A percentile compares a stretch with the other conserved stretches of the same genome.
phyloP scores from a whole-genome alignment of 1,140 invertebrate genomes.

The Hyposmocoma kahamanoa region DNA sequence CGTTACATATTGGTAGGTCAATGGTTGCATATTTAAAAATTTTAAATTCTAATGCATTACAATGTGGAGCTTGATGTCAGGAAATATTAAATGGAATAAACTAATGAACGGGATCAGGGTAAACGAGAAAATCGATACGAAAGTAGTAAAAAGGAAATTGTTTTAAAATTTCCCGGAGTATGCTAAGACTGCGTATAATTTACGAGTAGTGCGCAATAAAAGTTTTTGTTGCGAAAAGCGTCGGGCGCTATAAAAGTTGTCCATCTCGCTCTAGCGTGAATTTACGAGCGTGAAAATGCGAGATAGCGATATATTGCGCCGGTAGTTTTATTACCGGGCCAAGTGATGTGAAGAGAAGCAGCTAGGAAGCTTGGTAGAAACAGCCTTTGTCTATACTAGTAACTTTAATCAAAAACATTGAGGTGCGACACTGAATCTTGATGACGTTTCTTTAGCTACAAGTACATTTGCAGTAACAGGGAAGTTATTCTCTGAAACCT shows the following conservation, averaged over 20 bases:
- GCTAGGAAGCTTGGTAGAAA: neutral
- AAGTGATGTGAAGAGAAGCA: conserved; percentile 19
- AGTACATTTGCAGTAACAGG: too few relatives aligned
- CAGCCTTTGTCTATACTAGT: too few relatives aligned
- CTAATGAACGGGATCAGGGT: too few relatives aligned
- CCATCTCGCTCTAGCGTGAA: conserved; percentile 40
- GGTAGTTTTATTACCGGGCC: conserved; percentile 47
- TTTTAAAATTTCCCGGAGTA: conserved; percentile 24
- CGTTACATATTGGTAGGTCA: too few relatives aligned
- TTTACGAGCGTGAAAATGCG: conserved; percentile 52
- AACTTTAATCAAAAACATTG: too few relatives aligned
- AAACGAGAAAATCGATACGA: neutral
- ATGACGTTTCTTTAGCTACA: too few relatives aligned
- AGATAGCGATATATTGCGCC: conserved; percentile 51
- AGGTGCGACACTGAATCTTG: too few relatives aligned
- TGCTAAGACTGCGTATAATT: conserved; percentile 52
- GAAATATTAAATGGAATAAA: too few relatives aligned
- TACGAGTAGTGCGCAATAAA: conserved; percentile 62
- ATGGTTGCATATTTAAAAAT: too few relatives aligned
- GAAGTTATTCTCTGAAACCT: too few relatives aligned
- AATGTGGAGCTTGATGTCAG: too few relatives aligned
- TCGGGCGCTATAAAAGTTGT: conserved; percentile 42
- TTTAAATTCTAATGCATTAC: too few relatives aligned
- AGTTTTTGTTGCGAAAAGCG: conserved; percentile 61
- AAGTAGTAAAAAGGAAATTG: conserved; percentile 12